These are phyloP conservation scores for Aplysina aerophoba DNA, from an alignment of 37 sponge, comb jelly and placozoan genomes.

Conservation along the genomic window DNA sequence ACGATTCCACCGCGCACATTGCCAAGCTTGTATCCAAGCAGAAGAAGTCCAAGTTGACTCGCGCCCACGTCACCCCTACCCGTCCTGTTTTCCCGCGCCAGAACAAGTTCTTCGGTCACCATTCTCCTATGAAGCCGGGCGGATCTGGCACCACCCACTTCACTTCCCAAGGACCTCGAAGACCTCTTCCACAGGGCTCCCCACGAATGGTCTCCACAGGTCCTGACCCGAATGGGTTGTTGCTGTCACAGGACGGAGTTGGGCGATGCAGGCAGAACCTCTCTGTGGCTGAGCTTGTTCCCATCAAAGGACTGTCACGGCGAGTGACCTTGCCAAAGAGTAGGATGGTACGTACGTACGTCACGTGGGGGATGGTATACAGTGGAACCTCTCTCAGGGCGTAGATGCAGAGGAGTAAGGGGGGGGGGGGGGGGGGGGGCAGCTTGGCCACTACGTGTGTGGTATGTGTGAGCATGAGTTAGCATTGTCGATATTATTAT, in stretches of 20 bases:
- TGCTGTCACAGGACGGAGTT: background rate
- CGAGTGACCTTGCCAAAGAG: background rate
- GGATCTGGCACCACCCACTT: background rate
- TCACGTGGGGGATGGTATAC: background rate
- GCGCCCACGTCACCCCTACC: background rate
- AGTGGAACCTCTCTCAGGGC: too few relatives aligned
- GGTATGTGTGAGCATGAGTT: background rate
- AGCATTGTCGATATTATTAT: too few relatives aligned
- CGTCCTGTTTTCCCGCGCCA: background rate
- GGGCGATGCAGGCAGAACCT: background rate
- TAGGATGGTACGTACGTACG: background rate
- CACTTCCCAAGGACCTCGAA: background rate
- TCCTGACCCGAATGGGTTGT: too few relatives aligned
- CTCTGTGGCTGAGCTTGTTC: background rate
- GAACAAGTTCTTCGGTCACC: conserved; percentile 7
- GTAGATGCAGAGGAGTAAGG: background rate
- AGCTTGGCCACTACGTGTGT: background rate
- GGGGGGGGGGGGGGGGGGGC: background rate
- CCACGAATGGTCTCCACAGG: background rate
- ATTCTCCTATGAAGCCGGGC: background rate
- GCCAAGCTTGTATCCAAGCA: conserved; percentile 61
- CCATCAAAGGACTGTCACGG: background rate
- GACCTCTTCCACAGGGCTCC: background rate
- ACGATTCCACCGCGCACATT: conserved; percentile 58
- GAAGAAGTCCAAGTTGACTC: conserved; percentile 64